phyloP scores from a whole-genome alignment of 1,140 invertebrate genomes.

The Microvelia longipes region DNA sequence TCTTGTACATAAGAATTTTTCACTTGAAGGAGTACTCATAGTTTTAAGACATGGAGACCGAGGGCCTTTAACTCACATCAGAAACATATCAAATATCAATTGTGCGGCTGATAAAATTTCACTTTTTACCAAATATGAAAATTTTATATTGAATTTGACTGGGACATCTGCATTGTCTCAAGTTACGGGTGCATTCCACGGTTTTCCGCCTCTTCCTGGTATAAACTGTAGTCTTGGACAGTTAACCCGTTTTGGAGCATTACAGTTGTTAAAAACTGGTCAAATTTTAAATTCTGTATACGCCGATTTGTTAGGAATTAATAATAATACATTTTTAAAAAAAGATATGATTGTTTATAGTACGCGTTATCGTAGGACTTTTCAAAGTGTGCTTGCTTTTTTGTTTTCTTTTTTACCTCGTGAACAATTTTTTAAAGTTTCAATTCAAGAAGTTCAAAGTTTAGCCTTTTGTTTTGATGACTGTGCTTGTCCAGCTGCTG shows the following conservation, averaged over 20 bases:
- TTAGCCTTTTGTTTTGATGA: conserved; percentile 72
- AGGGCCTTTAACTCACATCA: conserved; percentile 62
- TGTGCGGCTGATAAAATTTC: conserved; percentile 39
- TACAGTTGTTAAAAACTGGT: conserved; percentile 63
- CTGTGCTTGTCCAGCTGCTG: conserved; percentile 60
- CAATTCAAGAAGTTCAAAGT: conserved; percentile 54
- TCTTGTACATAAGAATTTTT: conserved; percentile 42
- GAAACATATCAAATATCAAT: conserved; percentile 54
- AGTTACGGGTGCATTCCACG: conserved; percentile 64
- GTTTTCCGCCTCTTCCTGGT: conserved; percentile 40
- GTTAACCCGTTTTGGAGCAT: conserved; percentile 47
- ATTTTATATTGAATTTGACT: conserved; percentile 42
- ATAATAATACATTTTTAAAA: conserved; percentile 31
- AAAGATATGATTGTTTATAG: conserved; percentile 58
- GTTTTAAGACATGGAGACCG: conserved; percentile 76
- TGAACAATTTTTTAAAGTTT: conserved; percentile 34
- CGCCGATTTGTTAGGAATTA: conserved; percentile 37
- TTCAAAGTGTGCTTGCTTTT: conserved; percentile 71
- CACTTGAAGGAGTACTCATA: conserved; percentile 59
- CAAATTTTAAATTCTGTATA: conserved; percentile 53
- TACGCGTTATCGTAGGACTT: conserved; percentile 71
- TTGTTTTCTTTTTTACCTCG: conserved; percentile 55
- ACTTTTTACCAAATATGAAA: conserved; percentile 25
- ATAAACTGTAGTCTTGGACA: conserved; percentile 44
- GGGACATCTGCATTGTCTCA: conserved; percentile 45